phyloP scores from a whole-genome alignment of 2,888 invertebrate species.

The Rhyacophila evoluta region DNA sequence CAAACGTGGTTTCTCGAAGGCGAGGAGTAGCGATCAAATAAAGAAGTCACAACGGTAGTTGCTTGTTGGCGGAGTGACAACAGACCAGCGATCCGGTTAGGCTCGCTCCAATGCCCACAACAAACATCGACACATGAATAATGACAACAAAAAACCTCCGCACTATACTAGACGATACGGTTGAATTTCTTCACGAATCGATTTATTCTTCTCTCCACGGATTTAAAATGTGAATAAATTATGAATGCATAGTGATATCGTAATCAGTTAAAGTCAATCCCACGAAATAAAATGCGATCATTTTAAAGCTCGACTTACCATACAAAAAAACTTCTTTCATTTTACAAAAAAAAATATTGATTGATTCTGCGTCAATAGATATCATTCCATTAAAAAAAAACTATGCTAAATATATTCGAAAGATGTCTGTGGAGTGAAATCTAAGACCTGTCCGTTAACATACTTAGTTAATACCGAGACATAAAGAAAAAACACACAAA shows the following conservation, averaged over 20 bases:
- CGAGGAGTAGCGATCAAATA: constrained; percentile 4
- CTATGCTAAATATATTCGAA: too few species aligned
- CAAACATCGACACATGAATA: background rate
- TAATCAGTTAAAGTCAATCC: background rate
- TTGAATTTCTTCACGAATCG: background rate
- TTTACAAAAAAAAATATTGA: too few species aligned
- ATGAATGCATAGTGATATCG: background rate
- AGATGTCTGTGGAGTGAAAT: too few species aligned
- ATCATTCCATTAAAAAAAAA: too few species aligned
- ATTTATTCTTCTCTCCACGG: background rate
- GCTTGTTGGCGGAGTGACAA: background rate
- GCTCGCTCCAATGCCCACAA: background rate
- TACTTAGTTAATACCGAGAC: too few species aligned
- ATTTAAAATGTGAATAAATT: too few species aligned
- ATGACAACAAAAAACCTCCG: background rate
- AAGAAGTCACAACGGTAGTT: constrained; percentile 3
- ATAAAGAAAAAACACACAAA: too few species aligned
- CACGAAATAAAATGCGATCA: background rate
- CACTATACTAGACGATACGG: background rate
- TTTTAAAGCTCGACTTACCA: too few species aligned
- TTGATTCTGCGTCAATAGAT: too few species aligned
- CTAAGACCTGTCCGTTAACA: too few species aligned
- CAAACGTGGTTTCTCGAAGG: background rate
- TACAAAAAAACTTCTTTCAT: too few species aligned
- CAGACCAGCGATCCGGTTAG: background rate